phyloP scores from a whole-genome alignment of 2,113 vertebrate species.

The Trachemys scripta region DNA sequence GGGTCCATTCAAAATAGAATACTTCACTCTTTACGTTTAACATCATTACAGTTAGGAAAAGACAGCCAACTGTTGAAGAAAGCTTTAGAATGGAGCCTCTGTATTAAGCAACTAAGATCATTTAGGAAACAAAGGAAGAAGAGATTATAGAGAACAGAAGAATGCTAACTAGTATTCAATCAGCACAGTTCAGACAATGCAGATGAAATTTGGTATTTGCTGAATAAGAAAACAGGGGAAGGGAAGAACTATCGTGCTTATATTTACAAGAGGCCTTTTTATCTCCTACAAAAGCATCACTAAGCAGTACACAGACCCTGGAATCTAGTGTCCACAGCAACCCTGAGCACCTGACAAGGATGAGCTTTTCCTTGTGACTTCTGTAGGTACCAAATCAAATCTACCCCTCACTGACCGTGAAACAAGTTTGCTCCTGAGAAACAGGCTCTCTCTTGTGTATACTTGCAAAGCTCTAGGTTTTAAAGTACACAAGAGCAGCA shows the following conservation, averaged over 20 bases:
- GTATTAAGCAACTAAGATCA: constrained; percentile 57
- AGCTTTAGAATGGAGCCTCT: constrained; percentile 59
- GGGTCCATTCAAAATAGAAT: not conserved
- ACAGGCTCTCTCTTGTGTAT: not conserved
- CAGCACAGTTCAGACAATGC: constrained; percentile 18
- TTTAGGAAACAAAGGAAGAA: constrained; percentile 53
- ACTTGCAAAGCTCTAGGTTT: constrained; percentile 21
- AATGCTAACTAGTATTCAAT: constrained; percentile 1
- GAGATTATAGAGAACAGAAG: constrained; percentile 36
- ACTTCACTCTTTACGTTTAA: not conserved
- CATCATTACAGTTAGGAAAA: not conserved
- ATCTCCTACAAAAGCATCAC: not conserved
- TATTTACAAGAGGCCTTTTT: constrained; percentile 14
- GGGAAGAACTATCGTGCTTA: not conserved
- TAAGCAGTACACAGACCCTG: constrained; percentile 8
- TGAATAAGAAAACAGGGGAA: not conserved
- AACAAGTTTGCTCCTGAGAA: not conserved
- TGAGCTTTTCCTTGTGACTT: not conserved
- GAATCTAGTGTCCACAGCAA: not conserved
- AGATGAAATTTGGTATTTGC: constrained; percentile 1
- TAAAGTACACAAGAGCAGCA: constrained; percentile 13
- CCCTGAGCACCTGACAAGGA: not conserved
- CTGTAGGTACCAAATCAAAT: constrained; percentile 8
- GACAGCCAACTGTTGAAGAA: constrained; percentile 24
- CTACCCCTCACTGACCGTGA: not conserved